Evolutionary conservation across 1,140 invertebrate species (phyloP).

Genomic region (Drosophila insularis): DNA sequence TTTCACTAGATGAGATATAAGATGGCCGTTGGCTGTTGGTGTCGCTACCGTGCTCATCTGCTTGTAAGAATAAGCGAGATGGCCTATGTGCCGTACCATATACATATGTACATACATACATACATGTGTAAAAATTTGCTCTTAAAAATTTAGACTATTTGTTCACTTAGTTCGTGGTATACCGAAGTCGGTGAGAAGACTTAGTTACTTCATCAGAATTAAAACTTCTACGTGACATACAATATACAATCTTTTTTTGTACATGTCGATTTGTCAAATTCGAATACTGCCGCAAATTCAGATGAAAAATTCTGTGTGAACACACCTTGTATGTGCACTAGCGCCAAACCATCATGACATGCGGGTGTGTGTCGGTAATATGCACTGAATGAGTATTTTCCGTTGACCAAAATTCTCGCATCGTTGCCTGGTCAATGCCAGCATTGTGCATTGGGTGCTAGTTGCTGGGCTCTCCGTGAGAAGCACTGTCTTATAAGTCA

Average conservation of each 20-base stretch:
- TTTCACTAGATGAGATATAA: no score
- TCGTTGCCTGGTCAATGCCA: slow-evolving; percentile 24
- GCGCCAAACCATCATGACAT: slow-evolving; percentile 11
- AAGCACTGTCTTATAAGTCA: slow-evolving; percentile 21
- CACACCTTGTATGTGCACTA: not conserved
- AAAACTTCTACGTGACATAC: no score
- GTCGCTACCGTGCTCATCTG: no score
- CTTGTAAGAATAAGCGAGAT: no score
- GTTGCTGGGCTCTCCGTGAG: slow-evolving; percentile 19
- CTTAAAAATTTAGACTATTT: no score
- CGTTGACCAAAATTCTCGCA: slow-evolving; percentile 24
- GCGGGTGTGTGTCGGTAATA: slow-evolving; percentile 13
- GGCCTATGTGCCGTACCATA: no score
- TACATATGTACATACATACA: slow-evolving; percentile 5
- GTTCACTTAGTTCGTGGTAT: no score
- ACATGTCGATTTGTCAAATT: no score
- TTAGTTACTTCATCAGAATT: no score
- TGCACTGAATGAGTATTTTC: not conserved
- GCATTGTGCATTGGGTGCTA: not conserved
- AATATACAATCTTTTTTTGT: no score
- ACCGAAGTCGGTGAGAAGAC: no score
- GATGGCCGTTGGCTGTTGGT: no score
- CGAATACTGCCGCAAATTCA: not conserved
- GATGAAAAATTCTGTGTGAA: not conserved
- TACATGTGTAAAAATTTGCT: slow-evolving; percentile 16